Evolutionary conservation across 2,888 invertebrate species (phyloP), one percentile per base, ranked within the genome.

Genomic region (Torymus tubicola): DNA sequence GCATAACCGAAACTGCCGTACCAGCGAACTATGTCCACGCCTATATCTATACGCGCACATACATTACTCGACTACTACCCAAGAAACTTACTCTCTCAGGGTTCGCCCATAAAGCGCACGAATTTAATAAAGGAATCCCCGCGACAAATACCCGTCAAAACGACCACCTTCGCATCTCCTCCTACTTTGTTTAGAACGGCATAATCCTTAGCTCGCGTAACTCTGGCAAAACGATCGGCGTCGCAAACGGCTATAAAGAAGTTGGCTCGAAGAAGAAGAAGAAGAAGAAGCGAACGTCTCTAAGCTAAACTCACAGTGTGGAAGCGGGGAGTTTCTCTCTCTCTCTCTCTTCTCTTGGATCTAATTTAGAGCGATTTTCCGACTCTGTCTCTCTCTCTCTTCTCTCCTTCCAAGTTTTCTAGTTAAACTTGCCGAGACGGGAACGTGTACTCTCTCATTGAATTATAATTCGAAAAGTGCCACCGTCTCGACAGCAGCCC

Each of bases 311-410:
- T 74, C 21, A 8, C 57, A 14, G 0, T 1, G 8, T 8, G 8
- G 8, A 42, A 8, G 42, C 42, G 42, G 42, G 42, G 42, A 42
- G 42, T 42, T 42, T 42, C 42, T 42, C 42, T 21, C 21, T 21
- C 21, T 42, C 31, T 31, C 42, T 5, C 57, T 16, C 16, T 57
- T 57, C 57, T 16, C 76, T 61, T 42, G 31, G 18, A 63, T 76
- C 76, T 69, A 76, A 76, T 76, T 76, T 55, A 76, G 76, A 76
- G 76, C 63, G 61, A 69, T 69, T 76, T 76, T 69, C 65, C 63
- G 31, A 21, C 60, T 18, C 18, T 18, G 18, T 24, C 61, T 18
- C 60, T 24, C 61, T 18, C 21, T 24, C 61, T 18, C 60, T 24
- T 31, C 67, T 31, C 24, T 67, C 50, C 24, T 42, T 42, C 61